phyloP scores from a whole-genome alignment of 1,140 invertebrate genomes.

The Hormaphis cornu region DNA sequence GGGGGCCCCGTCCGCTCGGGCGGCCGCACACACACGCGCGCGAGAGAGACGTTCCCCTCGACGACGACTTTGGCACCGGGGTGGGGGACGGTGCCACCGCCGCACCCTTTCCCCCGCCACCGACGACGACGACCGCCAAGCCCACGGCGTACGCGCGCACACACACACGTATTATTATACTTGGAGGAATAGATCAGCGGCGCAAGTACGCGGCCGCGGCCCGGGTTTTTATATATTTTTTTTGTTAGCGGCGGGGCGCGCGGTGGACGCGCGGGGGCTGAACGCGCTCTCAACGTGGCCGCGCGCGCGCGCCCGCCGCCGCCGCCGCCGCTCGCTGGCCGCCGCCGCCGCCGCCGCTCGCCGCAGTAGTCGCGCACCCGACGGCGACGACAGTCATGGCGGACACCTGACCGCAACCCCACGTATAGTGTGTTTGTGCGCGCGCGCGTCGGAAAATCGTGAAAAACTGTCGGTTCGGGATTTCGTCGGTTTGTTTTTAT shows the following conservation, averaged over 20 bases:
- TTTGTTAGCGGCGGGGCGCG: neutral
- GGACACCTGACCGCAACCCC: conserved; percentile 29
- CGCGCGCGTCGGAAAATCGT: conserved; percentile 5
- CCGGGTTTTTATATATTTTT: too few species aligned
- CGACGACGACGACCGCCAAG: too few species aligned
- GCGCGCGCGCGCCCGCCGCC: conserved; percentile 14
- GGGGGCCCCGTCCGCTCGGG: conserved; percentile 15
- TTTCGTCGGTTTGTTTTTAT: neutral
- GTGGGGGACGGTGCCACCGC: conserved; percentile 20
- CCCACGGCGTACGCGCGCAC: neutral
- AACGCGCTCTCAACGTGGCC: conserved; percentile 28
- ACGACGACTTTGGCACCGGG: neutral
- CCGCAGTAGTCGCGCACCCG: too few species aligned
- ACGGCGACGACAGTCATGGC: conserved; percentile 27
- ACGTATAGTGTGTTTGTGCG: too few species aligned
- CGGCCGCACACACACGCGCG: neutral
- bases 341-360: neutral
- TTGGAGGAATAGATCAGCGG: neutral
- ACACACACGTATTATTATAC: neutral
- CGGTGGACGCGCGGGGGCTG: conserved; percentile 7
- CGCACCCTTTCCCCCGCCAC: conserved; percentile 20
- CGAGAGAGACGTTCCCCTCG: conserved; percentile 28
- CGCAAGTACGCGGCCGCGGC: neutral
- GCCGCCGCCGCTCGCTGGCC: neutral
- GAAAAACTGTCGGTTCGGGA: neutral